phyloP scores from a whole-genome alignment of 2,797 vertebrate species.

The Mycteria americana region DNA sequence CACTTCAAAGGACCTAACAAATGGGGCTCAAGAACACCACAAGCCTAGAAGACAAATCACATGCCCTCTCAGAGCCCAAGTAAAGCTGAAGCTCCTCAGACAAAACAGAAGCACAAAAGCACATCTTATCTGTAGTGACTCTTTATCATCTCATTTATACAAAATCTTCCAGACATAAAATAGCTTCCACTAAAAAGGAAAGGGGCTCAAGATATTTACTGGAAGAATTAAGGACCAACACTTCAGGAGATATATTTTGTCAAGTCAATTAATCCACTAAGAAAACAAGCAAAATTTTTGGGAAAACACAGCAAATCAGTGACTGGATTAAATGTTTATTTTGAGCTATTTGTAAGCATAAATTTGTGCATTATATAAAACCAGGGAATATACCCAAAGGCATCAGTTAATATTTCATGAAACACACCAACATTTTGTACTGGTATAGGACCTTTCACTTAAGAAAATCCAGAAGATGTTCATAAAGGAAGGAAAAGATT shows the following conservation, averaged over 20 bases:
- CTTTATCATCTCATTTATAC: not conserved
- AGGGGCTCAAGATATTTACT: not conserved
- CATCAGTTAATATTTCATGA: not conserved
- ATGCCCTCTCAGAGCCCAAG: not conserved
- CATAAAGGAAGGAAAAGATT: not conserved
- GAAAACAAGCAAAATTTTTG: not conserved
- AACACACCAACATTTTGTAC: not conserved
- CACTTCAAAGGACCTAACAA: not conserved
- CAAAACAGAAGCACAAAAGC: not conserved
- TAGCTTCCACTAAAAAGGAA: not conserved
- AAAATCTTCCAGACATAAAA: not conserved
- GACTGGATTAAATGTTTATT: not conserved
- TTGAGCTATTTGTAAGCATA: not conserved
- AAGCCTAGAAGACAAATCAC: not conserved
- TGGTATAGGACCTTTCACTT: not conserved
- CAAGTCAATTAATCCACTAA: not conserved
- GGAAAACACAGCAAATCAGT: not conserved
- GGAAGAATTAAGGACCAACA: not conserved
- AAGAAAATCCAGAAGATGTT: not conserved
- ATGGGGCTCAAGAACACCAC: not conserved
- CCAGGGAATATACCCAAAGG: not conserved
- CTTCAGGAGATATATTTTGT: not conserved
- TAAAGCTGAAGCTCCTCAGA: not conserved
- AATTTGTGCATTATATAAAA: not conserved
- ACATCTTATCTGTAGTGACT: not conserved